Evolutionary conservation across 2,888 invertebrate genomes (phyloP), one percentile per base, ranked within the genome.

Genomic region (Vannuccia rotundouncinata): DNA sequence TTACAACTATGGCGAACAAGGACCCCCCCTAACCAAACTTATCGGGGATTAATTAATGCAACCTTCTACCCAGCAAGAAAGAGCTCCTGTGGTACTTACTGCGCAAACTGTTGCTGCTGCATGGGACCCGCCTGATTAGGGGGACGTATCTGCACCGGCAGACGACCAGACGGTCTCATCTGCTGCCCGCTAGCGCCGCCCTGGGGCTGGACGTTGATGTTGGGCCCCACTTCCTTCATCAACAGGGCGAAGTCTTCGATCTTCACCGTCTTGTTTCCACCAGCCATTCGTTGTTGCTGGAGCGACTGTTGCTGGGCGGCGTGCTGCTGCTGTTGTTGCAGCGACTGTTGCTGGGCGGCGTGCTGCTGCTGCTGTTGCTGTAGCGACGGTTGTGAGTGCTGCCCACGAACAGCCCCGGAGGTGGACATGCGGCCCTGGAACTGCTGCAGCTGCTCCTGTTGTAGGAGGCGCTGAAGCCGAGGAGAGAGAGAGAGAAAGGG

Each of bases 191-290:
- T 2, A 5, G 2, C 66, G 45, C 10, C 10, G 22, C 66, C 66
- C 66, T 66, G 66, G 2, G 17, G 2, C 66, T 66, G 66, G 25
- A 66, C 66, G 22, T 66, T 66, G 5, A 66, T 66, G 66, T 66
- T 66, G 66, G 66, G 66, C 10, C 66, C 66, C 10, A 66, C 66
- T 66, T 66, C 66, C 22, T 66, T 66, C 66, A 66, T 66, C 66
- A 66, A 27, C 17, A 66, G 22, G 66, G 66, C 66, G 25, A 66
- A 66, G 66, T 66, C 25, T 27, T 66, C 66, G 66, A 66, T 66
- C 2, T 66, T 66, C 17, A 27, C 22, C 66, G 66, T 17, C 25
- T 66, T 66, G 2, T 17, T 66, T 5, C 22, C 10, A 66, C 22
- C 2, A 5, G 25, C 25, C 13, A 17, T 17, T 66, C 25, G 66